These are phyloP conservation scores for Belonocnema kinseyi DNA, from an alignment of 1,140 invertebrate species.

Conservation along the genomic window DNA sequence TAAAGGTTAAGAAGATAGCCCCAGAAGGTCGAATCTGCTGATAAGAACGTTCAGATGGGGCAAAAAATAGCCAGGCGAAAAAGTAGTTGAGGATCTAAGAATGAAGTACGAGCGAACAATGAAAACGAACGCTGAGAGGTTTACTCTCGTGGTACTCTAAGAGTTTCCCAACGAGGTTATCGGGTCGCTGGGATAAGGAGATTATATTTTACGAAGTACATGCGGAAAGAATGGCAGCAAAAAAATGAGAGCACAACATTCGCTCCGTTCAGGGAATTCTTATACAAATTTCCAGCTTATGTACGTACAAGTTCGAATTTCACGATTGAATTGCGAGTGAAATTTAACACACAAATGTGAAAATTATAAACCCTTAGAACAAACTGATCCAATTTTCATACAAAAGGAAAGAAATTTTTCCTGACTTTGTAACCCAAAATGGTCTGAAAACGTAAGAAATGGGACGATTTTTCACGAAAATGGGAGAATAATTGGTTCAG, in stretches of 20 bases:
- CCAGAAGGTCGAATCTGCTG: too few relatives aligned
- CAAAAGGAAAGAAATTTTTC: not conserved
- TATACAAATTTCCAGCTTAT: not conserved
- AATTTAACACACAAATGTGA: not conserved
- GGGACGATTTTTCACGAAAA: too few relatives aligned
- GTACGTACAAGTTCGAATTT: not conserved
- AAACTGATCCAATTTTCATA: too few relatives aligned
- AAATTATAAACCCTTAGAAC: too few relatives aligned
- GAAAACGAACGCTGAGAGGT: constrained; percentile 15
- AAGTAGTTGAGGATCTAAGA: constrained; percentile 2
- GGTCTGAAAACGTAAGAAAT: too few relatives aligned
- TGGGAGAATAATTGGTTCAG: too few relatives aligned
- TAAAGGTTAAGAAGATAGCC: too few relatives aligned
- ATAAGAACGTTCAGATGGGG: not conserved
- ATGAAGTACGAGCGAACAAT: constrained; percentile 25
- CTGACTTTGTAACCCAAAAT: not conserved
- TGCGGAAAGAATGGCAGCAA: constrained; percentile 8
- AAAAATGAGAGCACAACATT: not conserved
- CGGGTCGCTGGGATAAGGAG: constrained; percentile 24
- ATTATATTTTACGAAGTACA: constrained; percentile 20
- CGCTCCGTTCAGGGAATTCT: not conserved
- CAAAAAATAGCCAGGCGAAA: not conserved
- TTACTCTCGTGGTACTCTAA: constrained; percentile 7
- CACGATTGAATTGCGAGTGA: not conserved
- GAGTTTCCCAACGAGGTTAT: constrained; percentile 31